phyloP scores from a whole-genome alignment of 2,888 invertebrate genomes.

The Sesia apiformis region DNA sequence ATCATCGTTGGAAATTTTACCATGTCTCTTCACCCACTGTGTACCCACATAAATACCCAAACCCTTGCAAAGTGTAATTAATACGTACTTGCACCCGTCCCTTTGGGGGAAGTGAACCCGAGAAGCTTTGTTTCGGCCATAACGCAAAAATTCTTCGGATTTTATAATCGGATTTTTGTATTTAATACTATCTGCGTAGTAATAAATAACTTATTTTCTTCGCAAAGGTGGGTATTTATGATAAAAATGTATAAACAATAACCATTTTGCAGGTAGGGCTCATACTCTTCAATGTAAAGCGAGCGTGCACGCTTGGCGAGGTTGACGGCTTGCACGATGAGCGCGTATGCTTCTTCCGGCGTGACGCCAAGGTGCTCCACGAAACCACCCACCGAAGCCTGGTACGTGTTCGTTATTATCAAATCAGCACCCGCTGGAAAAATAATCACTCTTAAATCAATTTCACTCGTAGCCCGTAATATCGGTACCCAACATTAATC shows the following conservation, averaged over 20 bases:
- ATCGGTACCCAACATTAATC: slow-evolving; percentile 28
- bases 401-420: slow-evolving; percentile 92
- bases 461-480: slow-evolving; percentile 11
- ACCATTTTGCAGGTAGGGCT: slow-evolving; percentile 51
- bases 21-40: no score
- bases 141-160: slow-evolving; percentile 54
- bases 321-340: slow-evolving; percentile 83
- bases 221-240: background rate
- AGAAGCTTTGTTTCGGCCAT: slow-evolving; percentile 48
- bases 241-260: slow-evolving; percentile 7
- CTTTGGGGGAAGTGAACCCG: slow-evolving; percentile 35
- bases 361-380: slow-evolving; percentile 81
- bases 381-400: slow-evolving; percentile 87
- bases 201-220: background rate
- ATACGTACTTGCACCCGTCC: slow-evolving; percentile 67
- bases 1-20: no score
- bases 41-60: slow-evolving; percentile 26
- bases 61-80: slow-evolving; percentile 61
- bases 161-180: slow-evolving; percentile 16
- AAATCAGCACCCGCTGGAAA: slow-evolving; percentile 88
- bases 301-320: slow-evolving; percentile 83
- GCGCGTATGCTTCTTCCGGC: slow-evolving; percentile 78
- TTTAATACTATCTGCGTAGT: background rate
- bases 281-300: slow-evolving; percentile 74
- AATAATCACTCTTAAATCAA: slow-evolving; percentile 10